Conservation (phyloP, 2,888 invertebrate genomes). For the Mythimna ferrago region DNA sequence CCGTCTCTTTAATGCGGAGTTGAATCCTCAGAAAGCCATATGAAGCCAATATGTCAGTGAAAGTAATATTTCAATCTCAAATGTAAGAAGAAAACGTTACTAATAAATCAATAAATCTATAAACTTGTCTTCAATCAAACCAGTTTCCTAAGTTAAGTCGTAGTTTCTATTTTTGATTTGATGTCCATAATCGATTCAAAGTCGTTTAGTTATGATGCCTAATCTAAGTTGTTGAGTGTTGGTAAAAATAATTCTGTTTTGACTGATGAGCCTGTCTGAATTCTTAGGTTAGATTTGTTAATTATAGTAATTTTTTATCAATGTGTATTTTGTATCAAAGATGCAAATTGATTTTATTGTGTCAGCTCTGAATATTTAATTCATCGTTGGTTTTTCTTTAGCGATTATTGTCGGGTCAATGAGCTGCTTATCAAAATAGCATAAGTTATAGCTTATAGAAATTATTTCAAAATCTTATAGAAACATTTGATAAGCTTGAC, state of each 20-base stretch:
- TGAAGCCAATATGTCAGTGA: conserved; percentile 44
- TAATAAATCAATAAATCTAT: conserved; percentile 60
- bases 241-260: conserved; percentile 33
- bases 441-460: background rate
- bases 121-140: conserved; percentile 50
- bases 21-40: conserved; percentile 11
- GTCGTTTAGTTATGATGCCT: conserved; percentile 26
- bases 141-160: conserved; percentile 36
- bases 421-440: background rate
- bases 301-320: conserved; percentile 6
- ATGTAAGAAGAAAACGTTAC: conserved; percentile 36
- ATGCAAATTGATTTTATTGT: conserved; percentile 28
- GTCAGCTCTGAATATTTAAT: conserved; percentile 22
- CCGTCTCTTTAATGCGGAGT: background rate
- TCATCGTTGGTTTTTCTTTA: conserved; percentile 5
- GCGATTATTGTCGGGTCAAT: conserved; percentile 3
- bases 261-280: conserved; percentile 41
- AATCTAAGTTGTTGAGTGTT: conserved; percentile 37
- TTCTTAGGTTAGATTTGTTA: background rate
- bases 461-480: background rate
- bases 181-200: conserved; percentile 38
- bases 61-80: conserved; percentile 57
- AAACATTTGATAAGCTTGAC: background rate
- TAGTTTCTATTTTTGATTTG: conserved; percentile 54
- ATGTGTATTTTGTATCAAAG: conserved; percentile 9